Percentiles rank a stretch among this genome's conserved stretches.
Evolutionary conservation across 2,113 vertebrate genomes (phyloP).

Genomic region (Salminus brasiliensis): DNA sequence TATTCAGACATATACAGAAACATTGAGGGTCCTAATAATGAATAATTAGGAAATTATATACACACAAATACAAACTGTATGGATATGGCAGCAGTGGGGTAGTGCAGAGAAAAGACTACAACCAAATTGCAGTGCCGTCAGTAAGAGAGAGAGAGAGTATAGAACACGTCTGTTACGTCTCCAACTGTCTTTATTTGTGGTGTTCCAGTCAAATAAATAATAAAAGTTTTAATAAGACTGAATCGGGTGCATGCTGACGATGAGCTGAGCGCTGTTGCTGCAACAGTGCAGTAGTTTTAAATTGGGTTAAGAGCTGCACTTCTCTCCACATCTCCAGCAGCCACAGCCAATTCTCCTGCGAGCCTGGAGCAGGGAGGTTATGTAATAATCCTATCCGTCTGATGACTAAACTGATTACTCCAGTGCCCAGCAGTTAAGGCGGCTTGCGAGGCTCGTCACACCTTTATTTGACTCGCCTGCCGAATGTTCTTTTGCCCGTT

Average conservation of each 20-base stretch:
- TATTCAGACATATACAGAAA: too few relatives aligned
- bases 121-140: too few relatives aligned
- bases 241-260: neutral
- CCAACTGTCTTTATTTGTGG: too few relatives aligned
- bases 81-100: too few relatives aligned
- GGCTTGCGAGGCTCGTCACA: constrained; percentile 44
- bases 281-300: neutral
- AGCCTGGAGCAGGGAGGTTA: constrained; percentile 60
- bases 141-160: too few relatives aligned
- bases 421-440: constrained; percentile 51
- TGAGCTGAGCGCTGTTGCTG: neutral
- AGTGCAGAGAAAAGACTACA: too few relatives aligned
- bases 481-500: neutral
- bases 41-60: too few relatives aligned
- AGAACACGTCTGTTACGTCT: too few relatives aligned
- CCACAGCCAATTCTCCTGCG: constrained; percentile 29
- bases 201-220: neutral
- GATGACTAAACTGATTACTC: constrained; percentile 66
- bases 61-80: too few relatives aligned
- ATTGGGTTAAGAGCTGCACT: constrained; percentile 11
- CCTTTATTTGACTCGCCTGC: constrained; percentile 49
- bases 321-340: constrained; percentile 25
- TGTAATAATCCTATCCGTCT: constrained; percentile 63
- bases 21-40: too few relatives aligned
- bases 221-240: neutral